Evolutionary conservation across 2,888 invertebrate genomes (phyloP).

Genomic region (Myopa tessellatipennis): DNA sequence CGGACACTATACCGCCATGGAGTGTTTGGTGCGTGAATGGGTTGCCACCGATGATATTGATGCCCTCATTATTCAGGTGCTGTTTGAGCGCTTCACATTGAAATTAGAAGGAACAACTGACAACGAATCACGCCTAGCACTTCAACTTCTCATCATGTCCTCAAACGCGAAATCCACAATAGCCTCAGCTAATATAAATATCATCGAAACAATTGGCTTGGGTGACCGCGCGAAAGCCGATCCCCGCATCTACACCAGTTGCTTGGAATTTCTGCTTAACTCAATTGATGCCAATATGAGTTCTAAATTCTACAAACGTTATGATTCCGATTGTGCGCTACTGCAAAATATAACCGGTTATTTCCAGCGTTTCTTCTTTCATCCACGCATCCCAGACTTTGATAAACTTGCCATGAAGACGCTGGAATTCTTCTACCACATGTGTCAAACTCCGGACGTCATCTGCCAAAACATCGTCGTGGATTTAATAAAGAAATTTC

Average conservation of each 20-base stretch:
- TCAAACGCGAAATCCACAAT: slow-evolving; percentile 74
- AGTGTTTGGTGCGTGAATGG: slow-evolving; percentile 75
- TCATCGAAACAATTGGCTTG: slow-evolving; percentile 80
- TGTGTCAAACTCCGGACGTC: slow-evolving; percentile 73
- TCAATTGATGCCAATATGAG: slow-evolving; percentile 60
- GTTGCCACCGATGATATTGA: slow-evolving; percentile 72
- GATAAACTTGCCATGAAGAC: slow-evolving; percentile 70
- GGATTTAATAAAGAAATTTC: slow-evolving; percentile 69
- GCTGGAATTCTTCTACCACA: slow-evolving; percentile 71
- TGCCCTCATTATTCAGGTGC: slow-evolving; percentile 73
- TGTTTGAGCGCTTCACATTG: slow-evolving; percentile 87
- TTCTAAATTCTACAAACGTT: slow-evolving; percentile 64
- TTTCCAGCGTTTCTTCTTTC: slow-evolving; percentile 69
- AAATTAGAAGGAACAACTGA: slow-evolving; percentile 77
- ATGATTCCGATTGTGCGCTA: slow-evolving; percentile 56
- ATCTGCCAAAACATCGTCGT: slow-evolving; percentile 70
- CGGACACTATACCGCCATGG: slow-evolving; percentile 74
- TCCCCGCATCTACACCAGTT: slow-evolving; percentile 63
- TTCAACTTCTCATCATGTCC: slow-evolving; percentile 83
- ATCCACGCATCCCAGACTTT: slow-evolving; percentile 69
- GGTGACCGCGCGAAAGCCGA: slow-evolving; percentile 66
- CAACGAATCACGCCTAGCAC: slow-evolving; percentile 79
- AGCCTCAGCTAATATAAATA: slow-evolving; percentile 76
- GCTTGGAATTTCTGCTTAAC: slow-evolving; percentile 63
- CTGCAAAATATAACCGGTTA: slow-evolving; percentile 64